Conservation (phyloP, 2,888 invertebrate species). For the Calameuta pallipes region DNA sequence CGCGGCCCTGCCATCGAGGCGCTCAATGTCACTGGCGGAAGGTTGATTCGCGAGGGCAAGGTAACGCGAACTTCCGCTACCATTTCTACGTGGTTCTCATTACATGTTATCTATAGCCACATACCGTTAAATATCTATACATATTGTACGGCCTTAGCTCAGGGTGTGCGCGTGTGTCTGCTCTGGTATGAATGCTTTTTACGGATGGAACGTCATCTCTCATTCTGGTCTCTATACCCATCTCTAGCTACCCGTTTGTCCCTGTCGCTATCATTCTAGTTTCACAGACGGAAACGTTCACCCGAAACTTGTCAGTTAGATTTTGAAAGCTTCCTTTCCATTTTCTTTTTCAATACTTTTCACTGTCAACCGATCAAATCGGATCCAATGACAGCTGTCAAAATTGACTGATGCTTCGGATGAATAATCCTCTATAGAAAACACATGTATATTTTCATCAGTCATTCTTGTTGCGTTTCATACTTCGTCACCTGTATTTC, state of each 20-base stretch:
- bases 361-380: background rate
- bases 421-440: background rate
- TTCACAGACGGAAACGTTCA: background rate
- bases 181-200: background rate
- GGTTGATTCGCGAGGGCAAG: conserved; percentile 97
- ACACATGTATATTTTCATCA: background rate
- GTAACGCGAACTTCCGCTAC: conserved; percentile 75
- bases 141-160: background rate
- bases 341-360: background rate
- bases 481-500: background rate
- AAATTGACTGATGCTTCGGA: background rate
- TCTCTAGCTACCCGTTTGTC: background rate
- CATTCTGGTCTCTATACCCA: background rate
- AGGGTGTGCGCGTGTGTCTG: background rate
- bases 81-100: conserved; percentile 17
- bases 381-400: background rate
- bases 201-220: background rate
- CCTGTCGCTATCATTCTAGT: background rate
- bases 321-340: background rate
- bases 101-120: conserved; percentile 10
- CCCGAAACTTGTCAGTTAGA: background rate
- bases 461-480: background rate
- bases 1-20: conserved; percentile 94
- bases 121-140: background rate
- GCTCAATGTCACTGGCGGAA: conserved; percentile 94